A percentile compares a stretch with the other conserved stretches of the same genome.
phyloP scores from a whole-genome alignment of 2,888 invertebrate genomes.

The Homarus gammarus region DNA sequence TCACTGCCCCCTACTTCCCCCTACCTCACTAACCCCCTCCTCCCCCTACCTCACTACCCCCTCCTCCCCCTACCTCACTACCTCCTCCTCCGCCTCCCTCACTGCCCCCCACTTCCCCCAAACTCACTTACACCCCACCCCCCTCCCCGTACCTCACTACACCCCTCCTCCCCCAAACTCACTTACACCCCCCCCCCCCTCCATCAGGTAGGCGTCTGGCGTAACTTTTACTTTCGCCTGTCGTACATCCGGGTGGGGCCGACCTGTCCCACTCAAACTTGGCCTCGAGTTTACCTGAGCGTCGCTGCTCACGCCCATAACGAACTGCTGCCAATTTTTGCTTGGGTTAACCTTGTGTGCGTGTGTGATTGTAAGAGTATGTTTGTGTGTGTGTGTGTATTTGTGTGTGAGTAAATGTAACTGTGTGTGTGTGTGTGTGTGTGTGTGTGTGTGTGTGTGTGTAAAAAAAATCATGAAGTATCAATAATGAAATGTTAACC shows the following conservation, averaged over 20 bases:
- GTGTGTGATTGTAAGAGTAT: too few relatives aligned
- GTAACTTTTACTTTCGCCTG: neutral
- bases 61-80: too few relatives aligned
- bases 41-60: neutral
- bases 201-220: neutral
- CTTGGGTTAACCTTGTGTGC: too few relatives aligned
- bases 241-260: neutral
- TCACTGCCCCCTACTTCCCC: neutral
- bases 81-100: too few relatives aligned
- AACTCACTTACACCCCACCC: neutral
- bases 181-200: neutral
- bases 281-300: neutral
- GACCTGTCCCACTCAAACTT: neutral
- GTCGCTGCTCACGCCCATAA: neutral
- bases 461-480: too few relatives aligned
- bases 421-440: too few relatives aligned
- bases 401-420: too few relatives aligned
- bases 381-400: too few relatives aligned
- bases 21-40: neutral
- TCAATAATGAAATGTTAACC: too few relatives aligned
- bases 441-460: too few relatives aligned
- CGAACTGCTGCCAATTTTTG: too few relatives aligned
- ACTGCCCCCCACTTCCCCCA: neutral
- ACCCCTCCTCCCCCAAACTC: neutral
- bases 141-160: too few relatives aligned